These are phyloP conservation scores for Apoda limacodes DNA, from an alignment of 2,888 invertebrate species.

Conservation along the genomic window DNA sequence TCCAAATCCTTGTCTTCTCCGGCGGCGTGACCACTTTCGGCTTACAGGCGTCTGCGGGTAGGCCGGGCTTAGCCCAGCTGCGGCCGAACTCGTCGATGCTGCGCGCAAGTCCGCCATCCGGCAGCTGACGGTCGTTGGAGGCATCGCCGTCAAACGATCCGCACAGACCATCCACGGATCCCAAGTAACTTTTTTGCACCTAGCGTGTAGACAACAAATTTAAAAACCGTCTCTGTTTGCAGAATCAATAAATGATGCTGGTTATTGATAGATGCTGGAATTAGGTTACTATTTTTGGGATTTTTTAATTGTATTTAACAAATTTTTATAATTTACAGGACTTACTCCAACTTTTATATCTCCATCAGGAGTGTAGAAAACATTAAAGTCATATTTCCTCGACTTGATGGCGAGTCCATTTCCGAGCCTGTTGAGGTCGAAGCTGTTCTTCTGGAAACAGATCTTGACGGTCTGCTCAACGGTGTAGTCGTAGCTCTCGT, in stretches of 20 bases:
- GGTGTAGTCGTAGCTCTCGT: conserved; percentile 74
- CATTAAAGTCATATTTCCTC: conserved; percentile 78
- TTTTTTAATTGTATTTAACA: no score
- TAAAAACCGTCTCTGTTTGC: no score
- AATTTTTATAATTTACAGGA: conserved; percentile 3
- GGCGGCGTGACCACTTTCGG: conserved; percentile 72
- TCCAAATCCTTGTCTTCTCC: conserved; percentile 73
- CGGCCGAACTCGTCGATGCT: conserved; percentile 80
- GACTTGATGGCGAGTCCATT: conserved; percentile 77
- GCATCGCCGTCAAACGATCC: conserved; percentile 78
- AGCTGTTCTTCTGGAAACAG: conserved; percentile 71
- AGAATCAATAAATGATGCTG: no score
- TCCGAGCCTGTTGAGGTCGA: conserved; percentile 77
- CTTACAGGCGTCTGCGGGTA: conserved; percentile 64
- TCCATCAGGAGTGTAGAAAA: conserved; percentile 76
- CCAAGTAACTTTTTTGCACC: conserved; percentile 69
- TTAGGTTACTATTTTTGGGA: no score
- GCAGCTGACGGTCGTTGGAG: conserved; percentile 77
- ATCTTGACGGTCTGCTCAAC: conserved; percentile 71
- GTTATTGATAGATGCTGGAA: not conserved
- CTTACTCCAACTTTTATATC: conserved; percentile 79
- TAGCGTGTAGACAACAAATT: conserved; percentile 20
- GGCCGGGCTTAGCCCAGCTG: conserved; percentile 76
- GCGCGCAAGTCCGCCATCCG: conserved; percentile 72
- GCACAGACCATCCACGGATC: conserved; percentile 82